Evolutionary conservation across 2,797 vertebrate genomes (phyloP).

Genomic region (Hipposideros larvatus): DNA sequence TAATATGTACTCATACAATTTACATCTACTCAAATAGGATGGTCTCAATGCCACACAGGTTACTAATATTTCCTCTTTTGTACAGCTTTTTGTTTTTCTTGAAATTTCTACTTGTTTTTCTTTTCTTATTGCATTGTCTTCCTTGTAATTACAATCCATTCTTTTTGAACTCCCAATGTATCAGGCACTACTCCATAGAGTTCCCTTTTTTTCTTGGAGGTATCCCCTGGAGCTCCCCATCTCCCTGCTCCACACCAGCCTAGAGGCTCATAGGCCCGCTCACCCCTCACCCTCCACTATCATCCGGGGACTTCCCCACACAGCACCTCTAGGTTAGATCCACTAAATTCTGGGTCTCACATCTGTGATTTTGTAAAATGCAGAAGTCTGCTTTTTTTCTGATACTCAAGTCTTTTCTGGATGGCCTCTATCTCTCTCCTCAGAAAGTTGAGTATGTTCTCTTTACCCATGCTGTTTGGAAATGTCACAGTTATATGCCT

Average conservation of each 20-base stretch:
- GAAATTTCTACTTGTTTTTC: background rate
- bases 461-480: background rate
- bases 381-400: background rate
- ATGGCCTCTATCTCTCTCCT: background rate
- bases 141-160: background rate
- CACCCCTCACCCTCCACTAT: accelerated
- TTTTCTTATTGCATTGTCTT: background rate
- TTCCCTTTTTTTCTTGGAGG: background rate
- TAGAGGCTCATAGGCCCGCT: background rate
- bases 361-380: background rate
- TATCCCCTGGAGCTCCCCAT: background rate
- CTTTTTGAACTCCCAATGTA: background rate
- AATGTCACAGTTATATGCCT: background rate
- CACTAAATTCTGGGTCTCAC: background rate
- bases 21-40: background rate
- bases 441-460: background rate
- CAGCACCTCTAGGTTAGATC: accelerated
- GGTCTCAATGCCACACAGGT: background rate
- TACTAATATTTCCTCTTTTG: background rate
- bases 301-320: background rate
- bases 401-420: background rate
- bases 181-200: background rate
- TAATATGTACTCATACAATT: background rate
- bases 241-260: background rate
- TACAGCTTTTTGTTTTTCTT: background rate